A percentile compares a stretch with the other conserved stretches of the same genome.
Conservation (phyloP, 2,888 invertebrate species). For the Coelopa pilipes region DNA sequence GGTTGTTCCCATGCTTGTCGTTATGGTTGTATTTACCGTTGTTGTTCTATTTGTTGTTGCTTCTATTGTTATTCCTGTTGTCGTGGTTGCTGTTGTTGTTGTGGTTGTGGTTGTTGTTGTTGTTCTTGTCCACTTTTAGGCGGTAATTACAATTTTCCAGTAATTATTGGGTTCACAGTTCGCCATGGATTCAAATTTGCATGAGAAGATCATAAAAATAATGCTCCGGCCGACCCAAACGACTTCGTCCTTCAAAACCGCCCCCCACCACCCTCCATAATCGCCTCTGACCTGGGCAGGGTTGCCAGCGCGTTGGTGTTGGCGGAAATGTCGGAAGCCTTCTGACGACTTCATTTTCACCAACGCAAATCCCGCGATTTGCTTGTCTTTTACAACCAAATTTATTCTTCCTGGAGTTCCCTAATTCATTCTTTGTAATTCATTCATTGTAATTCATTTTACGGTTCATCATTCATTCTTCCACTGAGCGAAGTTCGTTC, state of each 20-base stretch:
- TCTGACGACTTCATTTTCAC: too few species aligned
- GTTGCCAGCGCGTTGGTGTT: too few species aligned
- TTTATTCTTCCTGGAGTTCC: too few species aligned
- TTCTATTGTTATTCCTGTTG: neutral
- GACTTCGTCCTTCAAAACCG: neutral
- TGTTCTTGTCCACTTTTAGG: slow-evolving; percentile 16
- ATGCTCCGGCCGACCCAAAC: neutral
- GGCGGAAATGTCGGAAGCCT: too few species aligned
- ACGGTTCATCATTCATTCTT: too few species aligned
- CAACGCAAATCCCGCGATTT: too few species aligned
- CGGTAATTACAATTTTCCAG: slow-evolving; percentile 37
- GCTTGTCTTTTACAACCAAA: too few species aligned
- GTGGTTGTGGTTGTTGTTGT: neutral
- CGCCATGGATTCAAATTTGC: slow-evolving; percentile 9
- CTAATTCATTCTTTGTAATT: too few species aligned
- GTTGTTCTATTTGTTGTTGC: neutral
- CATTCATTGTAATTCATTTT: too few species aligned
- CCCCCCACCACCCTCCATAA: neutral
- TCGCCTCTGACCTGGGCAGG: too few species aligned
- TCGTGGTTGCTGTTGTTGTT: too few species aligned
- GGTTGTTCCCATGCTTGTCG: neutral
- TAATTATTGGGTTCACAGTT: slow-evolving; percentile 33
- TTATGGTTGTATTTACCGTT: neutral
- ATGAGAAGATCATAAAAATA: slow-evolving; percentile 37
- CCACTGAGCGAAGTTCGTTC: too few species aligned